Base-by-base conservation (phyloP, 2,888 invertebrate genomes). In the Caenorhabditis drosophilae region DNA sequence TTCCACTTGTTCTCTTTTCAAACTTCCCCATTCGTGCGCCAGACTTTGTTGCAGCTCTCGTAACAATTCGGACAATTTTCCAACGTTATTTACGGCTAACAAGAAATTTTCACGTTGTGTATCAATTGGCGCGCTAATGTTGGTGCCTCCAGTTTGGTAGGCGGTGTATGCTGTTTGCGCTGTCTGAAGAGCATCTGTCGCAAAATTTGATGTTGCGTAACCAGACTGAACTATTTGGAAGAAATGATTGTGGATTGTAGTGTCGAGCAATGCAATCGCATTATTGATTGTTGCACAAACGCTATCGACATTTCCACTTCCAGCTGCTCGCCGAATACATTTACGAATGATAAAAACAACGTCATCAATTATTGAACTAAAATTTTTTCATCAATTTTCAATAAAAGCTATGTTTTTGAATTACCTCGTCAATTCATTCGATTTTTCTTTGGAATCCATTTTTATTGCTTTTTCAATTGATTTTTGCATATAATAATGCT, bases 291-390 rank as follows among this genome's bases (percentile, higher is more conserved):
- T 75, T 2, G 93, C 95, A 87, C 98, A 98, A 44, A 92, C 90
- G 50, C 94, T 96, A 85, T 97, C 96, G 59, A 96, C 89, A 83
- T 92, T 94, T 82, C 91, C 91, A 73, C 91, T 92, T 6, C 91
- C 90, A 73, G 94, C 87, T n/a, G 93, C 90, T 70, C 97, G 90
- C 73, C 93, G 92, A 49, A 96, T 91, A 78, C 94, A 93, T 86
- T 97, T 97, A 79, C 93, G 90, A 2, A 96, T 89, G 73, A 98
- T 93, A 84, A 93, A 98, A 86, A 97, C 97, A 0, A 95, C 91
- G 85, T 98, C 97, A 84, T 98, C 98, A 0, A 97, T 91, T 87
- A 98, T 90, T 74, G 92, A 94, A 2, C 79, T 64, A 47, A 36
- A 64, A 52, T n/a, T 20, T 25, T 23, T 11, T 22, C 12, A 9